A percentile compares a stretch with the other conserved stretches of the same genome.
phyloP scores from a whole-genome alignment of 1,140 invertebrate species.

The Diabrotica virgifera region DNA sequence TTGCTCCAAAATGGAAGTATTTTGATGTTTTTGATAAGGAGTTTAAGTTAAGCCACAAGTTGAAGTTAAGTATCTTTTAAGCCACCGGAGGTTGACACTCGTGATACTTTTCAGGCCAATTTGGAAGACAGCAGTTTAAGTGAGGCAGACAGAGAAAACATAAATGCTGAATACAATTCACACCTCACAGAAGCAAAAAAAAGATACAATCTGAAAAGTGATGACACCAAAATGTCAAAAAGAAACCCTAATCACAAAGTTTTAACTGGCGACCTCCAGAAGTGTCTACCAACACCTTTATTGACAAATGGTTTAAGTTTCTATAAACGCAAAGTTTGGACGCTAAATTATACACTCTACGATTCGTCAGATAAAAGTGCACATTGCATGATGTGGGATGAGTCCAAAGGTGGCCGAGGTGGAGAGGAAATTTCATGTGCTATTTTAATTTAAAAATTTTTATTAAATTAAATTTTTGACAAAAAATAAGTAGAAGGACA shows the following conservation, averaged over 20 bases:
- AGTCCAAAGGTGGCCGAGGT: conserved; percentile 5
- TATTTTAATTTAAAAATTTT: too few relatives aligned
- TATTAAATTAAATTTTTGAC: too few relatives aligned
- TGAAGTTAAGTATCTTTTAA: too few relatives aligned
- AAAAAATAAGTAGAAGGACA: too few relatives aligned
- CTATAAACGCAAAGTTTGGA: conserved; percentile 10
- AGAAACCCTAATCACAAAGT: not conserved
- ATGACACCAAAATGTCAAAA: conserved; percentile 6
- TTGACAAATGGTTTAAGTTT: conserved; percentile 5
- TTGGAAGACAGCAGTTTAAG: not conserved
- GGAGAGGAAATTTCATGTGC: conserved; percentile 1
- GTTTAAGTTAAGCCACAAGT: too few relatives aligned
- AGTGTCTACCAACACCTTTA: conserved; percentile 6
- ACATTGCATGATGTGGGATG: conserved; percentile 11
- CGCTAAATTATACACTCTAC: conserved; percentile 6
- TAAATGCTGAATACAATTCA: conserved; percentile 5
- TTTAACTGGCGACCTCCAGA: conserved; percentile 4
- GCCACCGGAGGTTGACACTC: not conserved
- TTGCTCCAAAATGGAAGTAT: not conserved
- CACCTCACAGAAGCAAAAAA: conserved; percentile 4
- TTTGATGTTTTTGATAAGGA: not conserved
- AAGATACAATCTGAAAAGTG: conserved; percentile 1
- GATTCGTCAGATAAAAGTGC: not conserved
- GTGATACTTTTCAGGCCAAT: not conserved
- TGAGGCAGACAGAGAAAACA: not conserved